Base-by-base conservation (phyloP, 2,888 invertebrate genomes). In the Rhopalosiphum nymphaeae region DNA sequence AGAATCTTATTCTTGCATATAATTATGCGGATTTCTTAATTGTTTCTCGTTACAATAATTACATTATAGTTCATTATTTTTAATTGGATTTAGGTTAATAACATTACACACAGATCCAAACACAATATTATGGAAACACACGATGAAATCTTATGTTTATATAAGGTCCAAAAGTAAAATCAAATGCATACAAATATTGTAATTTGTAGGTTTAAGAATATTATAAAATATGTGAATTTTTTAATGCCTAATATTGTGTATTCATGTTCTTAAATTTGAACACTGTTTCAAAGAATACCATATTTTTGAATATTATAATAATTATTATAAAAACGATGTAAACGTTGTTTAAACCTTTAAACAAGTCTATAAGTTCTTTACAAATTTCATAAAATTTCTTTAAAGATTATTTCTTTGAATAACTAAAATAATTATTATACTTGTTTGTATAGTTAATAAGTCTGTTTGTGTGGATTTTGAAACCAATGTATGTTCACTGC, bases 391-490 rank as follows among this genome's bases (percentile, higher is more conserved):
- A 46, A n/a, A 44, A 44, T 61, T 42, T 67, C 36, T 90, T n/a
- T 53, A 21, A 53, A 53, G 21, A 53, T 49, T 87, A 16, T 87
- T 44, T 44, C 44, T 89, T 89, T 16, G 25, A 57, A 56, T 57
- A 57, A 44, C 57, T 42, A 26, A 46, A 61, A 89, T 21, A 16
- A 56, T 44, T 57, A 29, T 44, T 44, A 61, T 21, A 13, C 25
- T 90, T 49, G n/a, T 49, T n/a, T 49, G n/a, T 67, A 36, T 36
- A 13, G 84, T 91, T 85, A 85, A 91, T 91, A 85, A 91, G 42
- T 85, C 42, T 91, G 56, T 44, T 91, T 29, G 56, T 44, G 42
- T 11, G 10, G 16, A 85, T 85, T 91, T 91, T 29, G 4, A 56
- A 85, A 42, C 84, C 56, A 44, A 46, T 46, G 67, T 67, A 21